phyloP scores from a whole-genome alignment of 2,888 invertebrate species.

The Coecobrya sp. region DNA sequence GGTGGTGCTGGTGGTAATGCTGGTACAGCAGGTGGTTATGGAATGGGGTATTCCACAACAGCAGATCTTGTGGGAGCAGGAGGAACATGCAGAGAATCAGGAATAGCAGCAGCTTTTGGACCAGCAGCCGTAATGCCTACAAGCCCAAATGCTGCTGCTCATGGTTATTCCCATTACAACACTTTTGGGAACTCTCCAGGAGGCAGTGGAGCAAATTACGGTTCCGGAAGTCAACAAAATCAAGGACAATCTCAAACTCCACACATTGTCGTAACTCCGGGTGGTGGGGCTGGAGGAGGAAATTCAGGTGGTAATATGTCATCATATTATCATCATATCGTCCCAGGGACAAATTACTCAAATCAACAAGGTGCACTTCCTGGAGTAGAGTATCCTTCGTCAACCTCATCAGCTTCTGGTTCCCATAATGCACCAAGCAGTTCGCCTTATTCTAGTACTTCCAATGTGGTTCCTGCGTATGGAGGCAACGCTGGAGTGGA shows the following conservation, averaged over 20 bases:
- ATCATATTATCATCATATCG: constrained; percentile 67
- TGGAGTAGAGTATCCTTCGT: constrained; percentile 62
- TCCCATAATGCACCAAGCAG: constrained; percentile 61
- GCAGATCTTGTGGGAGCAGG: constrained; percentile 74
- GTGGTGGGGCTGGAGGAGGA: constrained; percentile 66
- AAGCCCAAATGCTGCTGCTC: constrained; percentile 67
- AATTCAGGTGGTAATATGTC: constrained; percentile 58
- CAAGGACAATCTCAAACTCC: constrained; percentile 78
- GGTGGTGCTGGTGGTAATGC: constrained; percentile 68
- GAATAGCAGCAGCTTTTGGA: constrained; percentile 68
- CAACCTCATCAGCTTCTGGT: constrained; percentile 54
- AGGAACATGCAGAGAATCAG: constrained; percentile 78
- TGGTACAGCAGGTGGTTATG: constrained; percentile 76
- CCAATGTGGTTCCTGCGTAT: constrained; percentile 63
- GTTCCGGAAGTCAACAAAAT: constrained; percentile 78
- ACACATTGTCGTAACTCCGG: constrained; percentile 62
- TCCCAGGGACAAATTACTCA: constrained; percentile 71
- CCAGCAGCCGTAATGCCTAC: constrained; percentile 68
- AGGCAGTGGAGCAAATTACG: constrained; percentile 55
- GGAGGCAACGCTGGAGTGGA: constrained; percentile 87
- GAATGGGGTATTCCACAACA: constrained; percentile 79
- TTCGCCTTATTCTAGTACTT: constrained; percentile 81
- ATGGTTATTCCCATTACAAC: constrained; percentile 80
- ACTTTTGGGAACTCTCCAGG: constrained; percentile 76
- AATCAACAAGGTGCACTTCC: constrained; percentile 73